A percentile compares a stretch with the other conserved stretches of the same genome.
Evolutionary conservation across 2,888 invertebrate genomes (phyloP).

Genomic region (Oxytorus armatus): DNA sequence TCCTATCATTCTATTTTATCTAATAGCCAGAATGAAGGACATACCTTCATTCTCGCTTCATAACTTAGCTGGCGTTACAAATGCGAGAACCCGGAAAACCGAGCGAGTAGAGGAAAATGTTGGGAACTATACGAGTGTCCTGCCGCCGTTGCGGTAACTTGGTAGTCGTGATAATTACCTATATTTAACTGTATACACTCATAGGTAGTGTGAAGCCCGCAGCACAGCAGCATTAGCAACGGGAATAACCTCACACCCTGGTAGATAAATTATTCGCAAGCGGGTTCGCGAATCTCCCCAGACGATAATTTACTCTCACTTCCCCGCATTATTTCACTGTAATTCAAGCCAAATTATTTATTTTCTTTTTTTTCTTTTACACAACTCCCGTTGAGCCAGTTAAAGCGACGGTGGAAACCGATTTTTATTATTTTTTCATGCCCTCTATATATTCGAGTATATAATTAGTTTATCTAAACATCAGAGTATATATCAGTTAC

Average conservation of each 20-base stretch:
- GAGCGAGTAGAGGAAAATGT: slow-evolving; percentile 24
- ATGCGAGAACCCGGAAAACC: slow-evolving; percentile 48
- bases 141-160: slow-evolving; percentile 46
- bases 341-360: slow-evolving; percentile 46
- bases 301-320: slow-evolving; percentile 57
- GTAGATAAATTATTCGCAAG: slow-evolving; percentile 56
- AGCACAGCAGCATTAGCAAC: slow-evolving; percentile 6
- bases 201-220: slow-evolving; percentile 35
- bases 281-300: slow-evolving; percentile 43
- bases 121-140: slow-evolving; percentile 45
- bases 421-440: slow-evolving; percentile 8
- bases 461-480: no score
- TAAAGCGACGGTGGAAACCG: slow-evolving; percentile 2
- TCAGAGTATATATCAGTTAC: not conserved
- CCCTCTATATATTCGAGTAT: no score
- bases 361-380: not conserved
- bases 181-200: slow-evolving; percentile 62
- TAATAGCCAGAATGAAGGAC: no score
- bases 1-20: slow-evolving; percentile 54
- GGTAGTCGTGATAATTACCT: slow-evolving; percentile 68
- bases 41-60: slow-evolving; percentile 45
- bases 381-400: slow-evolving; percentile 13
- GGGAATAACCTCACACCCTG: slow-evolving; percentile 25
- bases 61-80: slow-evolving; percentile 66
- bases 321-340: slow-evolving; percentile 55